Percentiles rank a stretch among this genome's conserved stretches.
Conservation (phyloP, 2,113 vertebrate species). For the Sinocyclocheilus grahami region DNA sequence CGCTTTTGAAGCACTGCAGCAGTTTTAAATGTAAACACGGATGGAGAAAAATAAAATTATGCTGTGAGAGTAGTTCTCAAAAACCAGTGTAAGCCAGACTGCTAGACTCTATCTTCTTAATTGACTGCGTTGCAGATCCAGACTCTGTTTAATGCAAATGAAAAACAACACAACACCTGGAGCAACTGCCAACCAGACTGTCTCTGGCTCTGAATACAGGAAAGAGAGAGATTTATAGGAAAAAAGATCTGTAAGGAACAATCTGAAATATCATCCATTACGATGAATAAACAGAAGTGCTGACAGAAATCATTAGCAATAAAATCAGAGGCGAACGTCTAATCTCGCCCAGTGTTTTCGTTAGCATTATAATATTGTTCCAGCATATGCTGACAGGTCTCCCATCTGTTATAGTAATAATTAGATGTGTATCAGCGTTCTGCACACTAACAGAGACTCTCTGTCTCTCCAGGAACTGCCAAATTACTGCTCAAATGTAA, state of each 20-base stretch:
- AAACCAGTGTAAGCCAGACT: not conserved
- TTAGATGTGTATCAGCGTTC: not conserved
- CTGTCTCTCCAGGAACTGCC: conserved; percentile 8
- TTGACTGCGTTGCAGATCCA: conserved; percentile 7
- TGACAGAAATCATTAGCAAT: conserved; percentile 5
- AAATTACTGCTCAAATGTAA: conserved; percentile 30
- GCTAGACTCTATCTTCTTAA: conserved; percentile 25
- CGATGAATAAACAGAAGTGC: conserved; percentile 46
- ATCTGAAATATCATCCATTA: conserved; percentile 22
- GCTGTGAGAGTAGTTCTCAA: conserved; percentile 5
- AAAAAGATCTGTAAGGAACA: not conserved
- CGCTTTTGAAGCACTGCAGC: not conserved
- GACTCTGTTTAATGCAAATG: conserved; percentile 25
- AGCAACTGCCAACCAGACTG: conserved; percentile 15
- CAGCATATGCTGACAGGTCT: conserved; percentile 24
- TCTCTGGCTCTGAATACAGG: not conserved
- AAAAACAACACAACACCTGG: conserved; percentile 37
- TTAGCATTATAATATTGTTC: conserved; percentile 4
- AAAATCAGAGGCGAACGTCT: not conserved
- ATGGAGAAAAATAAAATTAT: not conserved
- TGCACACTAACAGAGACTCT: conserved; percentile 1
- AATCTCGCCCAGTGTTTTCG: conserved; percentile 2
- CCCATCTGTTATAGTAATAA: conserved; percentile 31
- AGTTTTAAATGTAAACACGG: conserved; percentile 5
- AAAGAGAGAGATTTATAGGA: not conserved